phyloP scores from a whole-genome alignment of 2,113 vertebrate species.

The Crotophaga sulcirostris region DNA sequence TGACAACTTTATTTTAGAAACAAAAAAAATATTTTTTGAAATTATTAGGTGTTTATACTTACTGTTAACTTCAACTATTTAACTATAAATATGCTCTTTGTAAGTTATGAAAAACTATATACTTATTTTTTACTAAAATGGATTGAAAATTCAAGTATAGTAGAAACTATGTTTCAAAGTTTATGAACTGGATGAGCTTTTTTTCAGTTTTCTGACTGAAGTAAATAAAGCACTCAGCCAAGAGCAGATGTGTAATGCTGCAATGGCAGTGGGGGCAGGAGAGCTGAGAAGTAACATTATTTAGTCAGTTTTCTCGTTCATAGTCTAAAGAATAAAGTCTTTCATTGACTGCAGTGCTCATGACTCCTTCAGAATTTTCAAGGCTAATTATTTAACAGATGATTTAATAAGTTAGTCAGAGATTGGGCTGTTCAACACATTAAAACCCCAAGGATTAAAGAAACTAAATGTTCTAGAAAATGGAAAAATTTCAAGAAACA shows the following conservation, averaged over 20 bases:
- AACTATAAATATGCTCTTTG: background rate
- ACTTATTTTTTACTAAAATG: background rate
- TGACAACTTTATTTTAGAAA: background rate
- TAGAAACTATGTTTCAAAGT: background rate
- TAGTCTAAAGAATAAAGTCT: constrained; percentile 38
- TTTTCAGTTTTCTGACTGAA: background rate
- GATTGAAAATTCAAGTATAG: background rate
- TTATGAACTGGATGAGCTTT: background rate
- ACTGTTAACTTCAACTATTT: background rate
- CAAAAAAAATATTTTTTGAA: background rate
- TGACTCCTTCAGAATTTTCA: constrained; percentile 46
- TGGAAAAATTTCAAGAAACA: background rate
- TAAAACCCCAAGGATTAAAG: background rate
- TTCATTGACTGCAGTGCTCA: constrained; percentile 9
- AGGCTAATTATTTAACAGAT: constrained; percentile 38
- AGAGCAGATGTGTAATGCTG: constrained; percentile 23
- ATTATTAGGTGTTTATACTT: background rate
- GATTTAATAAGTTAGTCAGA: background rate
- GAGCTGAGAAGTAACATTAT: constrained; percentile 30
- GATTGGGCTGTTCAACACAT: background rate
- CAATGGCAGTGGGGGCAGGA: background rate
- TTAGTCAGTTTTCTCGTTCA: background rate
- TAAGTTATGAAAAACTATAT: background rate
- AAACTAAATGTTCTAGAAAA: background rate
- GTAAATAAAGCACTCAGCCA: background rate